Percentiles rank a stretch among this genome's conserved stretches.
phyloP scores from a whole-genome alignment of 2,113 vertebrate genomes.

The Gallinago jamesoni region DNA sequence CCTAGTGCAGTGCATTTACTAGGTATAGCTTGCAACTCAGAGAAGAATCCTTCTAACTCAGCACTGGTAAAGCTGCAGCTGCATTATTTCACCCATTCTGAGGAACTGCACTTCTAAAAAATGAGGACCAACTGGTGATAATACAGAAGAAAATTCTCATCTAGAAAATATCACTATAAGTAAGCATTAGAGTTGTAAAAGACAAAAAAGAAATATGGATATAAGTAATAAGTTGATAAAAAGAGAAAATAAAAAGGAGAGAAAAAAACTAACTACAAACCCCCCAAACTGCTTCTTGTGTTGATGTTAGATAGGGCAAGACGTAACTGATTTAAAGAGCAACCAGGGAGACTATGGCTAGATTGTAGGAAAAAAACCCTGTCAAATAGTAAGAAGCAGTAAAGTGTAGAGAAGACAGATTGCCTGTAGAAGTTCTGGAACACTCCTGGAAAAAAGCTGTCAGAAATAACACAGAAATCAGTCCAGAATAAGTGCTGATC shows the following conservation, averaged over 20 bases:
- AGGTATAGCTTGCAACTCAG: neutral
- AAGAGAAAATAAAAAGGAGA: too few species aligned
- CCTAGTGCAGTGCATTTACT: neutral
- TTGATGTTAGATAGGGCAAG: neutral
- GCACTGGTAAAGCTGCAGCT: neutral
- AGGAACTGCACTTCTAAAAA: neutral
- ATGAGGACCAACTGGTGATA: neutral
- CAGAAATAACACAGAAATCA: constrained; percentile 11
- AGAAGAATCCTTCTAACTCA: neutral
- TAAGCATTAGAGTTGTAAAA: neutral
- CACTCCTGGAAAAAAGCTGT: neutral
- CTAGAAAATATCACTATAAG: neutral
- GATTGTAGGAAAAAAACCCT: neutral
- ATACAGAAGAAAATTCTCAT: neutral
- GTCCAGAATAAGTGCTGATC: neutral
- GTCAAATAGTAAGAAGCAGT: neutral
- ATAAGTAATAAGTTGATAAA: neutral
- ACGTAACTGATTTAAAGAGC: neutral
- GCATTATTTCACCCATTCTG: neutral
- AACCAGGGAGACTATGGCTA: neutral
- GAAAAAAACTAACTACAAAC: neutral
- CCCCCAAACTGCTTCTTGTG: neutral
- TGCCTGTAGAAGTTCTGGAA: constrained; percentile 4
- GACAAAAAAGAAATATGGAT: neutral
- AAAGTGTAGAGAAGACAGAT: constrained; percentile 1